Evolutionary conservation across 2,888 invertebrate species (phyloP), one percentile per base, ranked within the genome.

Genomic region (Phanerotoma sp.): DNA sequence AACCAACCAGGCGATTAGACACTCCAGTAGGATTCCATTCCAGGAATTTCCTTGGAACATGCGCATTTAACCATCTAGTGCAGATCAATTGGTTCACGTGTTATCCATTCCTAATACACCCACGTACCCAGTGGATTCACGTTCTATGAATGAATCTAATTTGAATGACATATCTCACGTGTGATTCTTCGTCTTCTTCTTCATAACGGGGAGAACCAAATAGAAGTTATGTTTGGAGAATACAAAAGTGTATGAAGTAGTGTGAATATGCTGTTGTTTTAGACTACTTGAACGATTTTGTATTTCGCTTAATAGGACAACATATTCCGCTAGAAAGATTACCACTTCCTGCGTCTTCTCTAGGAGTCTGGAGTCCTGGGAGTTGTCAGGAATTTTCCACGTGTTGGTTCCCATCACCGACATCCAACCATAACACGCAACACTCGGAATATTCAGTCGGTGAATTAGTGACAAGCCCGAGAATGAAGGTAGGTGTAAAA

Each of bases 61-160:
- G n/a, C n/a, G n/a, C n/a, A n/a, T n/a, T n/a, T n/a, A n/a, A n/a
- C n/a, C n/a, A n/a, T n/a, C n/a, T n/a, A n/a, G n/a, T n/a, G n/a
- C n/a, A n/a, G n/a, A n/a, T n/a, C n/a, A n/a, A n/a, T n/a, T n/a
- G n/a, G n/a, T n/a, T n/a, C n/a, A n/a, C n/a, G n/a, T n/a, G n/a
- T 65, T 32, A 54, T 69, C 47, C 40, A 48, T 56, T 61, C 70
- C 70, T 68, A 62, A 56, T 69, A 69, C 52, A 35, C 35, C 52
- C 56, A 64, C 62, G 66, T 66, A 54, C 58, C 49, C 61, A 54
- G 54, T 60, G 64, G 63, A 66, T 70, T 70, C 62, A 69, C 66
- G 68, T 67, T 62, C 62, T 61, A 41, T 22, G 22, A 49, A 42
- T 30, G 38, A 18, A 47, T 41, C 6, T 20, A 37, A 48, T 46